A percentile compares a stretch with the other conserved stretches of the same genome.
These are phyloP conservation scores for Epistrophe grossulariae DNA, from an alignment of 2,888 invertebrate species.

Conservation along the genomic window DNA sequence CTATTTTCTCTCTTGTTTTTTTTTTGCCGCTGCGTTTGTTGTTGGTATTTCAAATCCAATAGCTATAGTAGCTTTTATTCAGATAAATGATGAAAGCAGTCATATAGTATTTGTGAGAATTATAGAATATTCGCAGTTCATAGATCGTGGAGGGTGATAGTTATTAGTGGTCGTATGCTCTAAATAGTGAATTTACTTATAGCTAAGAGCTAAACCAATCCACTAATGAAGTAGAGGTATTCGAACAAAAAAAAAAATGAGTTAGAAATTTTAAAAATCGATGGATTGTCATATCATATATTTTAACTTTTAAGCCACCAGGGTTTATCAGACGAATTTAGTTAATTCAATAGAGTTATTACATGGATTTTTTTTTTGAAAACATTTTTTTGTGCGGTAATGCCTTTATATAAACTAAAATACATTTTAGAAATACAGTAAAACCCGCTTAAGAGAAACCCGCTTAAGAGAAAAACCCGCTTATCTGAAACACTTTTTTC, in stretches of 20 bases:
- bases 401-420: too few relatives aligned
- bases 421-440: too few relatives aligned
- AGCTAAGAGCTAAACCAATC: not conserved
- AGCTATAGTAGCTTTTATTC: not conserved
- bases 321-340: too few relatives aligned
- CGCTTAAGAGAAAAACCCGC: too few relatives aligned
- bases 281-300: too few relatives aligned
- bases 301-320: too few relatives aligned
- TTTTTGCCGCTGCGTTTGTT: not conserved
- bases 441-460: too few relatives aligned
- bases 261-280: not conserved
- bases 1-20: not conserved
- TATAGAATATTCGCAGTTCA: conserved; percentile 5
- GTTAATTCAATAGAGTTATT: too few relatives aligned
- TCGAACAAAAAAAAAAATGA: not conserved
- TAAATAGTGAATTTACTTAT: not conserved
- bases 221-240: not conserved
- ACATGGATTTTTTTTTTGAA: too few relatives aligned
- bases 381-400: too few relatives aligned
- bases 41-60: conserved; percentile 4
- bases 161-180: not conserved
- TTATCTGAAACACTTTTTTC: too few relatives aligned
- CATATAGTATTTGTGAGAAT: conserved; percentile 14
- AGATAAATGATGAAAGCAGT: not conserved
- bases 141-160: not conserved